Percentiles rank a stretch among this genome's conserved stretches.
phyloP scores from a whole-genome alignment of 35 echinoderm and acorn worm species.

The Heliocidaris erythrogramma region DNA sequence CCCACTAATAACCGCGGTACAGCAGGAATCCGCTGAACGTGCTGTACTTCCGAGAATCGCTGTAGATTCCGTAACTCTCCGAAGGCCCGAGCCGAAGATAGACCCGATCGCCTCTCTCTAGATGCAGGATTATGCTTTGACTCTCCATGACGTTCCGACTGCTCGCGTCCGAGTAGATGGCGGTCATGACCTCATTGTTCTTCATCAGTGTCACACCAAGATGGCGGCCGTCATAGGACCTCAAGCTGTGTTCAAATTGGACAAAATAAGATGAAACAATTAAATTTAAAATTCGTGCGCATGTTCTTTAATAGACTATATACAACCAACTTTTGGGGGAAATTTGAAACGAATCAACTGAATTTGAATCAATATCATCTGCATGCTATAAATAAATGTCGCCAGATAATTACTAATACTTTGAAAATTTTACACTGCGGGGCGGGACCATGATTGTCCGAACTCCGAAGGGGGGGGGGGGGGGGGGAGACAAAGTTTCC shows the following conservation, averaged over 20 bases:
- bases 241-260: constrained; percentile 45
- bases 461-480: too few relatives aligned
- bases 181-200: constrained; percentile 59
- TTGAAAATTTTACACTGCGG: too few relatives aligned
- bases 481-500: too few relatives aligned
- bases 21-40: constrained; percentile 80
- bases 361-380: not conserved
- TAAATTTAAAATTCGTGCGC: too few relatives aligned
- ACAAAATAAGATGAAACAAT: not conserved
- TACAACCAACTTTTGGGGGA: too few relatives aligned
- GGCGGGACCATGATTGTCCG: too few relatives aligned
- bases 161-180: constrained; percentile 60
- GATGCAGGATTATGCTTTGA: constrained; percentile 69
- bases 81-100: constrained; percentile 62
- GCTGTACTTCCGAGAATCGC: constrained; percentile 67
- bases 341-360: not conserved
- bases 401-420: not conserved
- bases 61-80: constrained; percentile 61
- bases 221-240: constrained; percentile 69
- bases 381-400: not conserved
- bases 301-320: not conserved
- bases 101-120: constrained; percentile 57
- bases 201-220: constrained; percentile 73
- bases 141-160: constrained; percentile 75
- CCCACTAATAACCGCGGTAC: constrained; percentile 64